Evolutionary conservation across 1,140 invertebrate genomes (phyloP), one percentile per base, ranked within the genome.

Genomic region (Meteorus sp.): DNA sequence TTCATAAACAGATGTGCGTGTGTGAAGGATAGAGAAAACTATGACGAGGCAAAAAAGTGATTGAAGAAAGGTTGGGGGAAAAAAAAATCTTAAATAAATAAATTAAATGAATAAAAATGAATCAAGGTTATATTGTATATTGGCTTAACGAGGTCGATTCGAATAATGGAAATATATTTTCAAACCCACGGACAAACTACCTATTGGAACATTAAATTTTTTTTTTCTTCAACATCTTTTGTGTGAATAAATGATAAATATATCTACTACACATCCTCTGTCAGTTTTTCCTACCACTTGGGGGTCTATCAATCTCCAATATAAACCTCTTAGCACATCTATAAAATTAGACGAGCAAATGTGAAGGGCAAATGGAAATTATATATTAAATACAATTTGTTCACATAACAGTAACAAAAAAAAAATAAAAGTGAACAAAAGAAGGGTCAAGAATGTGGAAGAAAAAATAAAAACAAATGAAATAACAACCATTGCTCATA

Each of bases 81-180:
- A 47, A 48, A 47, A 35, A 47, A 17, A 56, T 19, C 13, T 8
- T 4, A 17, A 27, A 13, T 9, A 27, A 20, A 44, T 11, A 29
- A 43, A 29, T n/a, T 17, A 25, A 54, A 13, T 44, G 20, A 13
- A 33, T n/a, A 27, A 37, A 13, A 37, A 22, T 25, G 19, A 13
- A 48, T 44, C 25, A 48, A n/a, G 15, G 13, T 15, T 13, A 19
- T 35, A 50, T 13, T 15, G 25, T 31, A 3, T 6, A 13, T 19
- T 48, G 48, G 44, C 44, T 29, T 50, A 57, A 57, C 55, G 55
- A 57, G 55, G 55, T 57, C 20, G 45, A 39, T 50, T 39, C 11
- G 13, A 57, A 57, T 48, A 57, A 57, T 50, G 27, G 20, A n/a
- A n/a, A n/a, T n/a, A n/a, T n/a, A n/a, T n/a, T n/a, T n/a, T n/a